Evolutionary conservation across 2,888 invertebrate genomes (phyloP).

Genomic region (Drosophila suboccidentalis): DNA sequence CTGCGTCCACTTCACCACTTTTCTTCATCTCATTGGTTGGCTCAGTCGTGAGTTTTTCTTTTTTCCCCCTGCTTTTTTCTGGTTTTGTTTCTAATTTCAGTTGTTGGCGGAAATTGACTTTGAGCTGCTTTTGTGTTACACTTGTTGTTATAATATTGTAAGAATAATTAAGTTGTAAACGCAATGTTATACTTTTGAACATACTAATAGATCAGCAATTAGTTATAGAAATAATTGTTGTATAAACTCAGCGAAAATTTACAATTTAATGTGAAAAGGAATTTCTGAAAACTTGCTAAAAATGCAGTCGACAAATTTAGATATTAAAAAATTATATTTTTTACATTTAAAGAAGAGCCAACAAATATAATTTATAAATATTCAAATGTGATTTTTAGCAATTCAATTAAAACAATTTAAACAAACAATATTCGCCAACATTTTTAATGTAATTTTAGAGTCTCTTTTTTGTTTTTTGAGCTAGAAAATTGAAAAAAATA

Average conservation of each 20-base stretch:
- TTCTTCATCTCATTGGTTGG: slow-evolving; percentile 29
- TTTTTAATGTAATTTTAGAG: no score
- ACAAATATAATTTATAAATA: not conserved
- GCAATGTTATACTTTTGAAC: slow-evolving; percentile 1
- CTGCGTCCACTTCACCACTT: slow-evolving; percentile 44
- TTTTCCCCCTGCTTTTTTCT: slow-evolving; percentile 1
- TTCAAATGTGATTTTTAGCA: not conserved
- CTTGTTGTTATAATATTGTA: slow-evolving; percentile 26
- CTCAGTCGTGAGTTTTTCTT: slow-evolving; percentile 23
- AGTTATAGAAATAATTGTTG: slow-evolving; percentile 35
- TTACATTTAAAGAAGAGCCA: not conserved
- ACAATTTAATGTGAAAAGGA: not conserved
- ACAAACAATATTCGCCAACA: no score
- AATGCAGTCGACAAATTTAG: not conserved
- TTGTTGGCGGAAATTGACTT: slow-evolving; percentile 46
- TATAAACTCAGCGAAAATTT: not conserved
- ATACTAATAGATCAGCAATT: slow-evolving; percentile 15
- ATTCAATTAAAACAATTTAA: no score
- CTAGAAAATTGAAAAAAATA: no score
- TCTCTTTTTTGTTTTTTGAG: no score
- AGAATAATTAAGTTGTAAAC: slow-evolving; percentile 28
- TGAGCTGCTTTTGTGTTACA: slow-evolving; percentile 18
- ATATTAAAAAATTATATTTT: not conserved
- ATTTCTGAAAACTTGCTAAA: not conserved
- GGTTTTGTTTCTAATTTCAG: not conserved